These are phyloP conservation scores for Cotesia chilonis DNA, from an alignment of 1,140 invertebrate genomes.

Conservation along the genomic window DNA sequence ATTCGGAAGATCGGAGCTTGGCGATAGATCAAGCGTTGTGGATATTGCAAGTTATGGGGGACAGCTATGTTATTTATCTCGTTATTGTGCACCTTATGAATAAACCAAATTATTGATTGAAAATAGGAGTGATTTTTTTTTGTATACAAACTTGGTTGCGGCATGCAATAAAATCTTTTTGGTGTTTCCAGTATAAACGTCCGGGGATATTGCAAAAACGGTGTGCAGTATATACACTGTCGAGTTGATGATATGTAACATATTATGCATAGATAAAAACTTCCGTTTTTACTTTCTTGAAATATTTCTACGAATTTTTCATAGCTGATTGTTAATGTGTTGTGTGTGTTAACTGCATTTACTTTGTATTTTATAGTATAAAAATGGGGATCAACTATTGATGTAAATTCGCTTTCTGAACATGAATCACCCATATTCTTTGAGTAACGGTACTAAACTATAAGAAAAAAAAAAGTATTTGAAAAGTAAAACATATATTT, in stretches of 20 bases:
- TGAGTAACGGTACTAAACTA: too few relatives aligned
- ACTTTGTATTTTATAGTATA: constrained; percentile 1
- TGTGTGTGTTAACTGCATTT: background rate
- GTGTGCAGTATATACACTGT: background rate
- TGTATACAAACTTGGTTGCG: background rate
- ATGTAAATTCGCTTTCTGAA: background rate
- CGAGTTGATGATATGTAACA: background rate
- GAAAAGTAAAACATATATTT: too few relatives aligned
- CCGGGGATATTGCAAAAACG: background rate
- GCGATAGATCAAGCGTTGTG: background rate
- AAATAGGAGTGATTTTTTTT: constrained; percentile 11
- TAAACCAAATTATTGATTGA: constrained; percentile 11
- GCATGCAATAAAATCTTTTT: constrained; percentile 9
- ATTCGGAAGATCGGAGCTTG: constrained; percentile 4
- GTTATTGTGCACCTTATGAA: background rate
- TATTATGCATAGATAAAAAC: background rate
- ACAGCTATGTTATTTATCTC: background rate
- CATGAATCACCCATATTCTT: too few relatives aligned
- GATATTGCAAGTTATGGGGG: background rate
- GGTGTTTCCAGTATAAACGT: constrained; percentile 5
- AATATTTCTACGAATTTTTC: background rate
- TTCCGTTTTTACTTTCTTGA: background rate
- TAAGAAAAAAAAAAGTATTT: too few relatives aligned
- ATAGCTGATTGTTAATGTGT: background rate
- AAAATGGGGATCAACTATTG: background rate